A percentile compares a stretch with the other conserved stretches of the same genome.
phyloP scores from a whole-genome alignment of 2,888 invertebrate species.

The Tenthredo scrophulariae region DNA sequence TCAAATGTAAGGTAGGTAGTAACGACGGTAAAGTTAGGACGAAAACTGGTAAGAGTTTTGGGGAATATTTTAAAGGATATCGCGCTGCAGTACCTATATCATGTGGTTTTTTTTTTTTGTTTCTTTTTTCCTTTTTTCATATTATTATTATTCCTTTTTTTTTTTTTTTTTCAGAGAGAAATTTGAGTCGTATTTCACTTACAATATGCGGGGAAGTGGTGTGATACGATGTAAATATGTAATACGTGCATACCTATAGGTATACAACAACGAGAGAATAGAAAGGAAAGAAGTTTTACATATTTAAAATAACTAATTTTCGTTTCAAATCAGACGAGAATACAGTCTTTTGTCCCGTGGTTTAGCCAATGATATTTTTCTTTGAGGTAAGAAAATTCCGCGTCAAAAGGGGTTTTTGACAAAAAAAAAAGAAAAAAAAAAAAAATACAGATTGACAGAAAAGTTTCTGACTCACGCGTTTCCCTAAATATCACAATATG shows the following conservation, averaged over 20 bases:
- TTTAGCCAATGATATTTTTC: background rate
- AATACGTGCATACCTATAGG: background rate
- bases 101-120: background rate
- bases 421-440: background rate
- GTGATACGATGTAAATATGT: conserved; percentile 7
- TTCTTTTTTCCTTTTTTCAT: background rate
- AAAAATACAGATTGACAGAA: background rate
- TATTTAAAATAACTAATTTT: conserved; percentile 33
- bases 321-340: conserved; percentile 1
- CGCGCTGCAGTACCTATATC: background rate
- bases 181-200: background rate
- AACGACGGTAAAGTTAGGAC: background rate
- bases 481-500: background rate
- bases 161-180: background rate
- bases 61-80: background rate
- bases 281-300: background rate
- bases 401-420: background rate
- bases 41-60: background rate
- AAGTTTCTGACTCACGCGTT: background rate
- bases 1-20: background rate
- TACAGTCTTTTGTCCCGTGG: background rate
- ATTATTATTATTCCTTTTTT: too few relatives aligned
- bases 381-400: background rate
- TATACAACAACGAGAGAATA: background rate
- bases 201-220: background rate